These are phyloP conservation scores for Erythrocebus patas DNA, from an alignment of 2,113 vertebrate genomes.

Conservation along the genomic window DNA sequence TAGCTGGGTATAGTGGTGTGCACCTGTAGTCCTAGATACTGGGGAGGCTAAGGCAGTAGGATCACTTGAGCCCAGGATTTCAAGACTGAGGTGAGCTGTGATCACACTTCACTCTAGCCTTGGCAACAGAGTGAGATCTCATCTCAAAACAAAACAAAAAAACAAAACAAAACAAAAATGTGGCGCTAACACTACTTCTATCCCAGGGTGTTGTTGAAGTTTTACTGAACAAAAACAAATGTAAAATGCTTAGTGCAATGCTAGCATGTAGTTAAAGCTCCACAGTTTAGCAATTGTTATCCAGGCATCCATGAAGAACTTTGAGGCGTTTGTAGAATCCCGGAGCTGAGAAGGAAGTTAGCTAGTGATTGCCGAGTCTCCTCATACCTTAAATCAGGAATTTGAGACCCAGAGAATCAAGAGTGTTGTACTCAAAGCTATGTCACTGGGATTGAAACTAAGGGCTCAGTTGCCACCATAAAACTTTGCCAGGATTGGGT, in stretches of 20 bases:
- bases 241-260: accelerated
- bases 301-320: not conserved
- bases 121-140: too few species aligned
- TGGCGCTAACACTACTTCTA: not conserved
- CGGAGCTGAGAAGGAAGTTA: not conserved
- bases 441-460: accelerated
- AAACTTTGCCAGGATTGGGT: not conserved
- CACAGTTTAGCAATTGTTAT: accelerated
- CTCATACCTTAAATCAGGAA: not conserved
- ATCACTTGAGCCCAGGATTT: too few species aligned
- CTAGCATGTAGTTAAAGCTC: not conserved
- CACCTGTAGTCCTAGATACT: too few species aligned
- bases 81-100: too few species aligned
- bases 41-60: too few species aligned
- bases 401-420: not conserved
- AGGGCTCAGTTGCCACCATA: not conserved
- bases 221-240: not conserved
- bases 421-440: not conserved
- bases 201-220: not conserved
- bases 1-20: too few species aligned
- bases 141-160: too few species aligned
- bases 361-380: not conserved
- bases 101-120: too few species aligned
- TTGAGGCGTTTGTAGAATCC: accelerated
- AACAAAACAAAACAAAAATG: too few species aligned